phyloP scores from a whole-genome alignment of 2,113 vertebrate genomes.

The Takifugu bimaculatus region DNA sequence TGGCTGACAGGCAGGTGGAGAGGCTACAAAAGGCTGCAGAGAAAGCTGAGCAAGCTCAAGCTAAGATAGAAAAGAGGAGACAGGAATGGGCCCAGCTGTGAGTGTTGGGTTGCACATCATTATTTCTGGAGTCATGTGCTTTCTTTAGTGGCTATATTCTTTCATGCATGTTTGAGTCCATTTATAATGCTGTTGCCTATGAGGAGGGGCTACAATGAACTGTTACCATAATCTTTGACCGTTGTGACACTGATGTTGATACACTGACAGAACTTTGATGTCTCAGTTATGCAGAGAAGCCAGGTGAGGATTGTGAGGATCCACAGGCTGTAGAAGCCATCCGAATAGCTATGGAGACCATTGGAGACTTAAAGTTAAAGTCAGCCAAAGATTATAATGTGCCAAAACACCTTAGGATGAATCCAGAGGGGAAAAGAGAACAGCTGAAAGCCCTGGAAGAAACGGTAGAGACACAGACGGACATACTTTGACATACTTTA shows the following conservation, averaged over 20 bases:
- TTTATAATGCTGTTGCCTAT: too few relatives aligned
- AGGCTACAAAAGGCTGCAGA: constrained; percentile 77
- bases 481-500: neutral
- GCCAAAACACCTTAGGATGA: constrained; percentile 79
- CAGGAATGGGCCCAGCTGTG: constrained; percentile 88
- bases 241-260: neutral
- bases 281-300: constrained; percentile 82
- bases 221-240: neutral
- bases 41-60: constrained; percentile 78
- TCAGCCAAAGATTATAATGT: constrained; percentile 78
- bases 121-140: neutral
- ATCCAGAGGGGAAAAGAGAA: constrained; percentile 75
- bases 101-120: constrained; percentile 57
- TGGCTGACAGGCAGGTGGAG: constrained; percentile 74
- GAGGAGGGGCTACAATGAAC: neutral
- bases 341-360: constrained; percentile 74
- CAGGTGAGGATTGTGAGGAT: constrained; percentile 78
- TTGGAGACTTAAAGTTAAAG: constrained; percentile 86
- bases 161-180: neutral
- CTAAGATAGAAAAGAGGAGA: constrained; percentile 80
- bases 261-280: neutral
- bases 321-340: constrained; percentile 78
- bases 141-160: neutral
- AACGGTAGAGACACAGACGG: constrained; percentile 64
- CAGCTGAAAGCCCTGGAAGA: constrained; percentile 77